A percentile compares a stretch with the other conserved stretches of the same genome.
Conservation (phyloP, 1,140 invertebrate species). For the Gyrodactylus salaris region DNA sequence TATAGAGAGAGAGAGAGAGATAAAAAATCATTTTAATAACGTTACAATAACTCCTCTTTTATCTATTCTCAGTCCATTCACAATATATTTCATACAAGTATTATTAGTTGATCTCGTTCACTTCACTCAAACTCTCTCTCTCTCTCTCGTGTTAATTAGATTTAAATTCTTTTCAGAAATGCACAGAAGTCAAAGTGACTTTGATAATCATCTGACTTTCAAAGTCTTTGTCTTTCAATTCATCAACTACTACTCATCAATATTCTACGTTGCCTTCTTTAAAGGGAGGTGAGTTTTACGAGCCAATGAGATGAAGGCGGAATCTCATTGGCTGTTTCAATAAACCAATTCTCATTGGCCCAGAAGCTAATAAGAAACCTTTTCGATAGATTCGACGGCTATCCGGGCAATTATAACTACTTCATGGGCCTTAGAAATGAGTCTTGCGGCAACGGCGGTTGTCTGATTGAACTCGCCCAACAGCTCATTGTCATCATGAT, state of each 20-base stretch:
- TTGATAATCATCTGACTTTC: slow-evolving; percentile 70
- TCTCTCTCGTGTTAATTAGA: slow-evolving; percentile 7
- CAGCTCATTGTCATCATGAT: slow-evolving; percentile 51
- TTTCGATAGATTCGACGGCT: slow-evolving; percentile 33
- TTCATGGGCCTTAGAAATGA: slow-evolving; percentile 34
- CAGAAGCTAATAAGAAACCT: neutral
- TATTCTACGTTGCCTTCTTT: slow-evolving; percentile 91
- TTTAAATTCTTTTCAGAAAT: slow-evolving; percentile 31
- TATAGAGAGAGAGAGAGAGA: no score
- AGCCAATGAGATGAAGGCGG: no score
- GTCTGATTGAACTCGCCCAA: slow-evolving; percentile 42
- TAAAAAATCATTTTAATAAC: no score
- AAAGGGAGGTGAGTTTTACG: slow-evolving; percentile 45
- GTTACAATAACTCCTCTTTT: no score
- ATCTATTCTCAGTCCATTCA: no score
- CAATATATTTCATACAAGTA: no score
- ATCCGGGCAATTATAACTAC: slow-evolving; percentile 35
- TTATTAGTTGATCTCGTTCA: no score
- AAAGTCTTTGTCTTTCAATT: slow-evolving; percentile 92
- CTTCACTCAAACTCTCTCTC: neutral
- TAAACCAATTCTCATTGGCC: no score
- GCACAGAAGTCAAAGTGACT: slow-evolving; percentile 70
- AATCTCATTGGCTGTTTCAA: no score
- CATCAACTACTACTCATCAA: slow-evolving; percentile 86
- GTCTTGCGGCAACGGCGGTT: slow-evolving; percentile 42